Conservation (phyloP, 2,797 vertebrate species). For the Rhabdomys pumilio region DNA sequence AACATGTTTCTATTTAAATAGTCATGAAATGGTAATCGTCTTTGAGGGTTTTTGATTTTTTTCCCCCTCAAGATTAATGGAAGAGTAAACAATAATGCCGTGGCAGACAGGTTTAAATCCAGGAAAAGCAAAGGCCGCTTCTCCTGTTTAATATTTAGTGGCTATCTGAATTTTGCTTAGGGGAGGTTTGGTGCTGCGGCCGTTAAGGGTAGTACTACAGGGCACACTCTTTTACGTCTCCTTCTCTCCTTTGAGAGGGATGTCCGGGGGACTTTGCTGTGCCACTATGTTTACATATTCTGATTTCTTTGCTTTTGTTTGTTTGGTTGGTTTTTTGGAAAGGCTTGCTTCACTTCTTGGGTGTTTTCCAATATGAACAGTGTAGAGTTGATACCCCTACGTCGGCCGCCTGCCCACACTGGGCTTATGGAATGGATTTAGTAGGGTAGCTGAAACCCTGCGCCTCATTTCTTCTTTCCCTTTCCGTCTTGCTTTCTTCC, state of each 20-base stretch:
- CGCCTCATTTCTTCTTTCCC: constrained; percentile 75
- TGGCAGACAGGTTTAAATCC: constrained; percentile 70
- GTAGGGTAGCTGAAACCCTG: constrained; percentile 65
- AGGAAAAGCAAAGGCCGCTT: constrained; percentile 61
- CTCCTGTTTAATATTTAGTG: constrained; percentile 72
- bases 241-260: not conserved
- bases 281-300: not conserved
- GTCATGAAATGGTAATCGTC: constrained; percentile 85
- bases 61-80: constrained; percentile 21
- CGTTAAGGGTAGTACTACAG: not conserved
- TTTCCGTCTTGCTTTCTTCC: constrained; percentile 48
- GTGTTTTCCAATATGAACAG: not conserved
- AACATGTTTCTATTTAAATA: constrained; percentile 79
- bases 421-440: not conserved
- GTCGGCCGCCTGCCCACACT: constrained; percentile 31
- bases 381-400: not conserved
- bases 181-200: constrained; percentile 56
- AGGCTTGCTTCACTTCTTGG: constrained; percentile 26
- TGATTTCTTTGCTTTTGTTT: not conserved
- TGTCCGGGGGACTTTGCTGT: not conserved
- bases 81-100: constrained; percentile 55
- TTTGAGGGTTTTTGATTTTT: constrained; percentile 77
- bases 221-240: not conserved
- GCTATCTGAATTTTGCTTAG: constrained; percentile 76
- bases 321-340: not conserved